A percentile compares a stretch with the other conserved stretches of the same genome.
Evolutionary conservation across 2,113 vertebrate species (phyloP).

Genomic region (Calidris pygmaea): DNA sequence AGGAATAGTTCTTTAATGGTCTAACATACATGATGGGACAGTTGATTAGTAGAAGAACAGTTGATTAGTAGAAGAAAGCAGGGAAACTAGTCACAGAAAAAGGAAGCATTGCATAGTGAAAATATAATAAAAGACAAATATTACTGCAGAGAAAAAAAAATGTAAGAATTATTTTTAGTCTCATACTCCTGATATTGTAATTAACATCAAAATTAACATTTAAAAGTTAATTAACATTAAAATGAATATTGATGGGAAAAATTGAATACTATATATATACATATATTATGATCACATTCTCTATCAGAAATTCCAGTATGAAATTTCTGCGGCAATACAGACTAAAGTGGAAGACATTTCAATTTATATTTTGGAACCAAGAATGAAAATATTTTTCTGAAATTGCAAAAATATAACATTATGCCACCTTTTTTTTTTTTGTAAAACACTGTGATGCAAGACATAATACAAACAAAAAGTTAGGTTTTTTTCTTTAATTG

Average conservation of each 20-base stretch:
- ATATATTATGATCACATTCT: background rate
- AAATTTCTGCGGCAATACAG: background rate
- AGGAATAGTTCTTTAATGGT: background rate
- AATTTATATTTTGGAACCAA: background rate
- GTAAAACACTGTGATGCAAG: no score
- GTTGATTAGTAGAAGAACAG: background rate
- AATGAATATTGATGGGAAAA: background rate
- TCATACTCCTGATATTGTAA: background rate
- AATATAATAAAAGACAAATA: background rate
- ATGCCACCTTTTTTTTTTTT: no score
- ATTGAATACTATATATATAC: background rate
- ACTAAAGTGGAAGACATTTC: background rate
- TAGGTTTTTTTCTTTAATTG: background rate
- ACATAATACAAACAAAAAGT: background rate
- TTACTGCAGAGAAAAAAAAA: background rate
- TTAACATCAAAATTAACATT: background rate
- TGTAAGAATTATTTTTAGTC: background rate
- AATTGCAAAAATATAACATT: no score
- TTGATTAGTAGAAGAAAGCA: background rate
- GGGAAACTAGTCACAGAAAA: background rate
- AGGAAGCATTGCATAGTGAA: background rate
- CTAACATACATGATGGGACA: background rate
- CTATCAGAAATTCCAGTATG: background rate
- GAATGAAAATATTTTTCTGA: background rate
- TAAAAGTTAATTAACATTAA: background rate